These are phyloP conservation scores for Camelus dromedarius DNA, from an alignment of 2,113 vertebrate species.

Conservation along the genomic window DNA sequence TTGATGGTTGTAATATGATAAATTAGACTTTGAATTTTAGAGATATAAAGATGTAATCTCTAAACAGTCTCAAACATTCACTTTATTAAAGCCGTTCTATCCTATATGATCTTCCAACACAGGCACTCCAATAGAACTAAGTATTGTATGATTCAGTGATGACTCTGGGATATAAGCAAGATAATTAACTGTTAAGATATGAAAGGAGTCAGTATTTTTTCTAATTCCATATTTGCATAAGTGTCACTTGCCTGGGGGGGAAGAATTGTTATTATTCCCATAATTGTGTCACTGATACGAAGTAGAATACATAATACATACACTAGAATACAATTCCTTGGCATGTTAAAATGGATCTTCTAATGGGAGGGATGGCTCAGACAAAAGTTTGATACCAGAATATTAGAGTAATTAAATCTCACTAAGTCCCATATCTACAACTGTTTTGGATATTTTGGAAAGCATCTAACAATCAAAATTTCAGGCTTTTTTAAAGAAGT, in stretches of 20 bases:
- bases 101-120: background rate
- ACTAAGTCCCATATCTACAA: background rate
- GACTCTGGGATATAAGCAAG: background rate
- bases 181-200: background rate
- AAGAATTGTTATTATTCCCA: background rate
- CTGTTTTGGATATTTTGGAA: background rate
- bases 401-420: background rate
- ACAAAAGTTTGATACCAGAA: background rate
- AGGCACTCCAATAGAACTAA: background rate
- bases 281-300: background rate
- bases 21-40: background rate
- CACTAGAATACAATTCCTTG: background rate
- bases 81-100: background rate
- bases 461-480: background rate
- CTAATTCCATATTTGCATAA: background rate
- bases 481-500: background rate
- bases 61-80: background rate
- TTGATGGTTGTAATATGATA: background rate
- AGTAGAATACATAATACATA: background rate
- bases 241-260: background rate
- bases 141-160: background rate
- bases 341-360: background rate
- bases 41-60: background rate
- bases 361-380: background rate
- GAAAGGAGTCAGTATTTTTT: background rate